Evolutionary conservation across 2,113 vertebrate species (phyloP), one percentile per base, ranked within the genome.

Genomic region (Dipodomys spectabilis): DNA sequence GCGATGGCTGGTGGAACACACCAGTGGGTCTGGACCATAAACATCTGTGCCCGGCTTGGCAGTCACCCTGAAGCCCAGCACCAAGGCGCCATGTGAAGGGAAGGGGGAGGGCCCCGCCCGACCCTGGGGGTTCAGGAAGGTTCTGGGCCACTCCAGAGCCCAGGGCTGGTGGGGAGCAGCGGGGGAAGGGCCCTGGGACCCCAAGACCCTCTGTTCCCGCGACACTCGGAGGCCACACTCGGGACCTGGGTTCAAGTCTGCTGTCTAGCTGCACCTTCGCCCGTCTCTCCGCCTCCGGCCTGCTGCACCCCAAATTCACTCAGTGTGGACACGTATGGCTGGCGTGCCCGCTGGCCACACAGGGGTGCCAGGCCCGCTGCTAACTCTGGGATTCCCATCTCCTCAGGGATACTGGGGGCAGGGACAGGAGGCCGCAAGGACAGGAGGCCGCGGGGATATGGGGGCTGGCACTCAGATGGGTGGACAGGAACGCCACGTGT

Each of bases 1-100:
- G 82, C 85, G 74, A 19, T 0, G 35, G 62, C 79, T 92, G 53
- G 16, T 80, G 80, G 93, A 90, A 62, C 2, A 10, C 53, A 77
- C 93, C 88, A 92, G 94, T 92, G 96, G 93, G 94, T 83, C 73
- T 82, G 53, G 7, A 30, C 86, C 69, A 62, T 71, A 68, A 92
- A 74, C 95, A 92, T 85, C 87, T 92, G 94, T 75, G 83, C 9
- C 0, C 1, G 77, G 69, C 86, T 69, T 82, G 94, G 92, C 89
- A n/a, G 18, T 53, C 5, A 13, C 69, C 64, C 67, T 9, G 30
- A 20, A 32, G 2, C 86, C 22, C 4, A n/a, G 9, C 7, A 8
- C 81, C 68, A 28, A 30, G 91, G 81, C 19, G 7, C 82, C 80
- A 44, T 27, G 88, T 5, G 85, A 88, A 39, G 80, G 9, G 71